These are phyloP conservation scores for Hozukius guyotensis DNA, from an alignment of 2,797 vertebrate species.

Conservation along the genomic window DNA sequence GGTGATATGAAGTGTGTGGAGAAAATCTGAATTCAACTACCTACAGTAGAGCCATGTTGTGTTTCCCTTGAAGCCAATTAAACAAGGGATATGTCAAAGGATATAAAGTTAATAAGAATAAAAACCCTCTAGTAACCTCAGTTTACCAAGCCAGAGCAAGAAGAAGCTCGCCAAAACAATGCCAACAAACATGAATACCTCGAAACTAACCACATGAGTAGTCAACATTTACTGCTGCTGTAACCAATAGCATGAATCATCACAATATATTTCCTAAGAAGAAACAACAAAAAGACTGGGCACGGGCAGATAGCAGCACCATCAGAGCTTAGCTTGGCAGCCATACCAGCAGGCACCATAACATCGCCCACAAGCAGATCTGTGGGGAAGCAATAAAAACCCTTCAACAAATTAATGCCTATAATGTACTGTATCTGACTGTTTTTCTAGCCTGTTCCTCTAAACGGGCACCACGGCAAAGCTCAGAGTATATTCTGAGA, in stretches of 20 bases:
- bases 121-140: not conserved
- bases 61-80: not conserved
- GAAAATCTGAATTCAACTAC: not conserved
- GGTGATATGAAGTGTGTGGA: not conserved
- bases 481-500: not conserved
- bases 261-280: not conserved
- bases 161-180: not conserved
- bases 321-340: constrained; percentile 17
- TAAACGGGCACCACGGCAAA: constrained; percentile 4
- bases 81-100: not conserved
- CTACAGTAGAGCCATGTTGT: not conserved
- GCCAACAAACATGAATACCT: not conserved
- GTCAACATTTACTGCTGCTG: not conserved
- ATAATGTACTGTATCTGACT: constrained; percentile 11
- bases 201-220: not conserved
- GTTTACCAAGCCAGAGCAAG: not conserved
- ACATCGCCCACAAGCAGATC: constrained; percentile 8
- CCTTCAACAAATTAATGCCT: constrained; percentile 27
- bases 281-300: not conserved
- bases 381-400: constrained; percentile 4
- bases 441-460: constrained; percentile 1
- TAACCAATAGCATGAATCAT: constrained; percentile 1
- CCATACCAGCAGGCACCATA: not conserved
- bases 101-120: not conserved
- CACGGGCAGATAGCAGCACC: not conserved